phyloP scores from a whole-genome alignment of 2,113 vertebrate genomes.

The Halcyon senegalensis region DNA sequence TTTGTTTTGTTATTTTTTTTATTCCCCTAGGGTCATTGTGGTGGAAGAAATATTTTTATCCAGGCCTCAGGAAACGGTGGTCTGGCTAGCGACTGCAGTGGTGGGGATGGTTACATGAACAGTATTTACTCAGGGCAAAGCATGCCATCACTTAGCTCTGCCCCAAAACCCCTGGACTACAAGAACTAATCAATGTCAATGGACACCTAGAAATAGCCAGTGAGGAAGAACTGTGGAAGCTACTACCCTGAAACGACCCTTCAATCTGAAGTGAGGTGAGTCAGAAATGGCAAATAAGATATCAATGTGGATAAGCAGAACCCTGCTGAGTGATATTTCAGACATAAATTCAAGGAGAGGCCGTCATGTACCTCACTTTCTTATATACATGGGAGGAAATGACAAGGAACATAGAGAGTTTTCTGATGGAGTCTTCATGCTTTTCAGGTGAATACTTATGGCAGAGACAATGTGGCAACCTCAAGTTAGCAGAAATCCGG shows the following conservation, averaged over 20 bases:
- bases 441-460: background rate
- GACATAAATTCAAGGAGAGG: background rate
- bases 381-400: background rate
- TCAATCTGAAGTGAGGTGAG: background rate
- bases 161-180: background rate
- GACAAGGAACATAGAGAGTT: background rate
- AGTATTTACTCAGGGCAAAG: constrained; percentile 50
- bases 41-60: constrained; percentile 80
- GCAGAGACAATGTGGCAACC: background rate
- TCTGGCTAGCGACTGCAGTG: constrained; percentile 68
- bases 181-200: background rate
- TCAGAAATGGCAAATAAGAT: background rate
- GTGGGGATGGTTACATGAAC: constrained; percentile 28
- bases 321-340: background rate
- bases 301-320: background rate
- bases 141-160: background rate
- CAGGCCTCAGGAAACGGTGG: constrained; percentile 77
- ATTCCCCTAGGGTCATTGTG: constrained; percentile 70
- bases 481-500: background rate
- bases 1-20: constrained; percentile 69
- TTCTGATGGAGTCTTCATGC: background rate
- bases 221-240: background rate
- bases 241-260: background rate
- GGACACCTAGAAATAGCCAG: background rate
- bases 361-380: background rate